Conservation (phyloP, 2,113 vertebrate genomes). For the Lota lota region DNA sequence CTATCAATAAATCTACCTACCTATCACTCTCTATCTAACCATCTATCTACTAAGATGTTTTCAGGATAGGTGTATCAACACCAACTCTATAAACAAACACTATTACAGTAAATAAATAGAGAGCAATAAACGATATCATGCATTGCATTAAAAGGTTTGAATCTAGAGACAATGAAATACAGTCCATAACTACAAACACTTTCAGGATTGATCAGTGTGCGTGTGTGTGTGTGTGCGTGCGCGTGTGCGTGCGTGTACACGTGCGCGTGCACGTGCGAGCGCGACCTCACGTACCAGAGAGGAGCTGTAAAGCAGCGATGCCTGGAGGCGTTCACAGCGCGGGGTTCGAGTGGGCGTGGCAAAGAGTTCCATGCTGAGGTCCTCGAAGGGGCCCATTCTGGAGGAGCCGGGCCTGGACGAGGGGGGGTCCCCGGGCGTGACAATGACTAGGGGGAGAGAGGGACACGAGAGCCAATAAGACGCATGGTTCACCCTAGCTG, state of each 20-base stretch:
- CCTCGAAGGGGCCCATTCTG: background rate
- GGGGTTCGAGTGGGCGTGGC: slow-evolving; percentile 29
- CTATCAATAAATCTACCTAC: too few relatives aligned
- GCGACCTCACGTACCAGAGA: slow-evolving; percentile 37
- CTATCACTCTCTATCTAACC: too few relatives aligned
- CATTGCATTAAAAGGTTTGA: too few relatives aligned
- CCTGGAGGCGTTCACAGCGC: slow-evolving; percentile 5
- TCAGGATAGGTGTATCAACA: too few relatives aligned
- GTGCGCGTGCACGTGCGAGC: background rate
- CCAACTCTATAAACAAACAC: too few relatives aligned
- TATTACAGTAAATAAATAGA: too few relatives aligned
- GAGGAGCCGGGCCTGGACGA: background rate
- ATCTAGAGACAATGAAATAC: too few relatives aligned
- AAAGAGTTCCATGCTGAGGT: slow-evolving; percentile 62
- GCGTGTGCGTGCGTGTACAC: background rate
- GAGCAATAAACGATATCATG: too few relatives aligned
- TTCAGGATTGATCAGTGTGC: background rate
- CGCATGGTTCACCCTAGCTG: too few relatives aligned
- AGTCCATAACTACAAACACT: too few relatives aligned
- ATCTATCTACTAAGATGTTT: too few relatives aligned
- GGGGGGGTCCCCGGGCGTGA: slow-evolving; percentile 35
- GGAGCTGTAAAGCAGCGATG: too few relatives aligned
- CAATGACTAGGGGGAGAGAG: slow-evolving; percentile 40
- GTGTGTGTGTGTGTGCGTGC: background rate
- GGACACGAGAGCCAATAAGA: background rate